Evolutionary conservation across 2,888 invertebrate genomes (phyloP).

Genomic region (Cephus pulcher): DNA sequence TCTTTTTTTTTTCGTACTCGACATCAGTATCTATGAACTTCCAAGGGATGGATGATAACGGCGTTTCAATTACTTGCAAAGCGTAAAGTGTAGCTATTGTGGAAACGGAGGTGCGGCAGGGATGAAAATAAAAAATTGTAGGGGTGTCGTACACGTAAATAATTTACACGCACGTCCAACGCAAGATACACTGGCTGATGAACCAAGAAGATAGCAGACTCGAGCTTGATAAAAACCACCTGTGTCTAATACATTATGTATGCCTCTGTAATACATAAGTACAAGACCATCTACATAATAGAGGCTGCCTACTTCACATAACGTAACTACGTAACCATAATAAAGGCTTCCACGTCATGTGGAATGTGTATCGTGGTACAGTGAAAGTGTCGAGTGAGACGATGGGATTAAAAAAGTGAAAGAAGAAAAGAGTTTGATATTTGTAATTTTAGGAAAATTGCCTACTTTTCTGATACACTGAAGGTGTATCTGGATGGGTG

Average conservation of each 20-base stretch:
- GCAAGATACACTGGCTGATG: neutral
- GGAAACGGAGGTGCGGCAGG: too few species aligned
- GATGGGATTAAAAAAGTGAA: neutral
- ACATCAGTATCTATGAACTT: too few species aligned
- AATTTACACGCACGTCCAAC: neutral
- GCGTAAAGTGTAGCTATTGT: too few species aligned
- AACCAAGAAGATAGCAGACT: neutral
- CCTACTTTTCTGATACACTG: too few species aligned
- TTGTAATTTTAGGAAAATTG: neutral
- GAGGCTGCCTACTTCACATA: neutral
- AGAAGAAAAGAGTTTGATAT: too few species aligned
- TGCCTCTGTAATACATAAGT: neutral
- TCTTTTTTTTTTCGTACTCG: too few species aligned
- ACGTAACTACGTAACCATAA: too few species aligned
- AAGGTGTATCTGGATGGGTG: neutral
- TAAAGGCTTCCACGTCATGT: neutral
- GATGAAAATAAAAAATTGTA: neutral
- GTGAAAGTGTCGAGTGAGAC: neutral
- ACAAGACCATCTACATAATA: neutral
- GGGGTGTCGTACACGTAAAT: neutral
- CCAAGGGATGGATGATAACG: too few species aligned
- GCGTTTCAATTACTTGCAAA: too few species aligned
- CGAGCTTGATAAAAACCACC: neutral
- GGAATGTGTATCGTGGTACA: neutral
- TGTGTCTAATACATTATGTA: neutral